phyloP scores from a whole-genome alignment of 2,113 vertebrate species.

The Sclerurus mexicanus region DNA sequence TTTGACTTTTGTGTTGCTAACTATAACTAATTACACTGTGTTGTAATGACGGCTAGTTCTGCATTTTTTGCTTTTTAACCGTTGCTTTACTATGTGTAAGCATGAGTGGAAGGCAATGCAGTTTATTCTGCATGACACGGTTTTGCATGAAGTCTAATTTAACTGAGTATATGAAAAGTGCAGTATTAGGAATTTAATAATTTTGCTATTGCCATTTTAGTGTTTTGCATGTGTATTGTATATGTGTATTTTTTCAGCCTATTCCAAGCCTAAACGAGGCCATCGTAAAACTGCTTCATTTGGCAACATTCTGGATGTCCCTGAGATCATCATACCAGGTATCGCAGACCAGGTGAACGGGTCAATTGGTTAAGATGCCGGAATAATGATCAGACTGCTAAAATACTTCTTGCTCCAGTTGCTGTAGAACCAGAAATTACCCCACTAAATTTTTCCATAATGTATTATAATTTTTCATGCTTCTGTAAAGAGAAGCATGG shows the following conservation, averaged over 20 bases:
- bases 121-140: constrained; percentile 76
- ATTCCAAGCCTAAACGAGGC: constrained; percentile 95
- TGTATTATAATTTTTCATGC: no score
- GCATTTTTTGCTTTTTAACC: constrained; percentile 75
- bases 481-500: not conserved
- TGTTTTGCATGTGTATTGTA: constrained; percentile 94
- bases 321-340: constrained; percentile 99
- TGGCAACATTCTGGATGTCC: constrained; percentile 99
- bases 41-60: constrained; percentile 58
- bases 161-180: constrained; percentile 74
- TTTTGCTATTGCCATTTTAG: constrained; percentile 79
- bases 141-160: constrained; percentile 78
- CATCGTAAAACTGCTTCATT: constrained; percentile 99
- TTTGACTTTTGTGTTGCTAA: constrained; percentile 70
- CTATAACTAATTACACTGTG: constrained; percentile 63
- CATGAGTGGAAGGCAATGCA: constrained; percentile 77
- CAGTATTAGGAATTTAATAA: constrained; percentile 71
- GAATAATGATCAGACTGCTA: constrained; percentile 74
- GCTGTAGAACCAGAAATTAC: not conserved
- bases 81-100: constrained; percentile 68
- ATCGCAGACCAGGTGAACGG: constrained; percentile 79
- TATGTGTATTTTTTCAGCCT: constrained; percentile 97
- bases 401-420: constrained; percentile 87
- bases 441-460: not conserved
- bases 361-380: constrained; percentile 68